Evolutionary conservation across 2,113 vertebrate genomes (phyloP), one percentile per base, ranked within the genome.

Genomic region (Psettodes erumei): DNA sequence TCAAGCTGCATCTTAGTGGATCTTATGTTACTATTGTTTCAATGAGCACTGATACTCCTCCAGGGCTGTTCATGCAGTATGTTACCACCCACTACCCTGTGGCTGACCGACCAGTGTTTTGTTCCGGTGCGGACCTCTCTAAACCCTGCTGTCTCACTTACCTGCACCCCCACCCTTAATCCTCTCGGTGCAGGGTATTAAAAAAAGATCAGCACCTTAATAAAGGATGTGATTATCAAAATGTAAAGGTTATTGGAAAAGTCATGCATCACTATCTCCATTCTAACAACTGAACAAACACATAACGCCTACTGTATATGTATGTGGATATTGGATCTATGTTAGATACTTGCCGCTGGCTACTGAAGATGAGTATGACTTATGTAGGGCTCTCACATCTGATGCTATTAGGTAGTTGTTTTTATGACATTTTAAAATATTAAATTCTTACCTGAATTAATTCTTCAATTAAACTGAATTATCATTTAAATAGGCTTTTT

Each of bases 111-210:
- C 28, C 58, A 51, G 64, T 32, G 71, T 72, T 86, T 84, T 85
- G 82, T 89, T 88, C 75, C 81, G 71, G 66, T 71, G 67, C 62
- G 43, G 75, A 85, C 87, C 79, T 77, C 54, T 59, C 59, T 81
- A 65, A 86, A 82, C 75, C n/a, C 25, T n/a, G 16, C 63, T 58
- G 86, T 78, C 70, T 89, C 73, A 51, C 82, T 88, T 86, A 81
- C 85, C 79, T 75, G 35, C 67, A 43, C 71, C 55, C 55, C 43
- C 15, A 23, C 63, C 43, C 62, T 75, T 88, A 90, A 88, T 87
- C 86, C 86, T 70, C 80, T 69, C 62, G 82, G 67, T 79, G 75
- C 55, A 65, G 67, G 63, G 80, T 84, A 87, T 87, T 89, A 84
- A 76, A 81, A n/a, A 88, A 77, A 81, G 82, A 68, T 77, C 47